phyloP scores from a whole-genome alignment of 2,797 vertebrate species.

The Rhabdophis nuchalis region DNA sequence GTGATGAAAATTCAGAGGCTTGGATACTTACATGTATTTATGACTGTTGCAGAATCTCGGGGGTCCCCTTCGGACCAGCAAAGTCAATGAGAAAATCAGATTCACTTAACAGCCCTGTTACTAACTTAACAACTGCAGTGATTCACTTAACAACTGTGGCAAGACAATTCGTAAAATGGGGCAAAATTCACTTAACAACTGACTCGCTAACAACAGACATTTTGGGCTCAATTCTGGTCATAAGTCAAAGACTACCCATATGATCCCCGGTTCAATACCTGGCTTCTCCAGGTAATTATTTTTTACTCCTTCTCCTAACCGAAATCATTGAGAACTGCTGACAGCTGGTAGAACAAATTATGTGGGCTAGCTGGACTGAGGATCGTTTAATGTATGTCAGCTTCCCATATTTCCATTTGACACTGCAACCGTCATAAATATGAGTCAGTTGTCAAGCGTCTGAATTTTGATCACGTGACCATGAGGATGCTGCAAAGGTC shows the following conservation, averaged over 20 bases:
- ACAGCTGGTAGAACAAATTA: not conserved
- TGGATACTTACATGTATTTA: not conserved
- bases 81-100: not conserved
- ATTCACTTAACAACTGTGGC: not conserved
- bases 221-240: not conserved
- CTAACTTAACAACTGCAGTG: not conserved
- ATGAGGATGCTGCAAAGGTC: not conserved
- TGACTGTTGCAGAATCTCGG: not conserved
- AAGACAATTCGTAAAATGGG: not conserved
- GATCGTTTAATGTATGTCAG: not conserved
- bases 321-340: not conserved
- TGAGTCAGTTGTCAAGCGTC: not conserved
- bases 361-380: not conserved
- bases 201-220: not conserved
- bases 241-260: not conserved
- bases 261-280: not conserved
- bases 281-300: not conserved
- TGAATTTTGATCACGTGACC: not conserved
- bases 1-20: not conserved
- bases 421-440: not conserved
- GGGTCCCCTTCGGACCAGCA: not conserved
- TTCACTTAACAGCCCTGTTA: not conserved
- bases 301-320: not conserved
- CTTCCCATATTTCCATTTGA: not conserved
- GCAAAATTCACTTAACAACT: not conserved